Conservation (phyloP, 2,797 vertebrate species). For the Brachyrhaphis roseni region DNA sequence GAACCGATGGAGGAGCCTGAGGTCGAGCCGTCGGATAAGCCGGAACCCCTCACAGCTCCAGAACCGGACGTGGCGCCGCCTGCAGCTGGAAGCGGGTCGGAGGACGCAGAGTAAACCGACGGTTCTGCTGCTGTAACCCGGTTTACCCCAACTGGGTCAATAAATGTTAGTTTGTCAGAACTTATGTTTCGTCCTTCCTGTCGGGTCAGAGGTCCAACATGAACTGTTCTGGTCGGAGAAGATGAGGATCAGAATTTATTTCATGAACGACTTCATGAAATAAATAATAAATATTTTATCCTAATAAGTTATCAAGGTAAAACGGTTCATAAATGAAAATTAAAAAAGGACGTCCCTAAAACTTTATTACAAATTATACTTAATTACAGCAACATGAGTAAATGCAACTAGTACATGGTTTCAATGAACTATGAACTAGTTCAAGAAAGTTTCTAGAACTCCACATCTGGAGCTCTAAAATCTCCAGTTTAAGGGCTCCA, state of each 20-base stretch:
- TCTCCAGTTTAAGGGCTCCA: too few species aligned
- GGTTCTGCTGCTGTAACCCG: slow-evolving; percentile 9
- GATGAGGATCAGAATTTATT: background rate
- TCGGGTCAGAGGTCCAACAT: background rate
- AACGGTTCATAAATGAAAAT: too few species aligned
- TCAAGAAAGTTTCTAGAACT: too few species aligned
- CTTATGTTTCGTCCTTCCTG: background rate
- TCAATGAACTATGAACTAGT: too few species aligned
- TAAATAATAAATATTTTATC: too few species aligned
- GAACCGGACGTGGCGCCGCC: slow-evolving; percentile 15
- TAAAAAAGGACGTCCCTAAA: too few species aligned
- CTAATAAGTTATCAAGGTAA: too few species aligned
- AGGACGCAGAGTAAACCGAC: slow-evolving; percentile 54
- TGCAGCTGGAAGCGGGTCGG: slow-evolving; percentile 31
- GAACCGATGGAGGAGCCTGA: slow-evolving; percentile 59
- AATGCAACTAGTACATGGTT: too few species aligned
- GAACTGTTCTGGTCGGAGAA: background rate
- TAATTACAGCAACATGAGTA: background rate
- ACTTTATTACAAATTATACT: background rate
- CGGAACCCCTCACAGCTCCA: slow-evolving; percentile 27
- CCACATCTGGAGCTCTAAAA: too few species aligned
- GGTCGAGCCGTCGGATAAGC: slow-evolving; percentile 38
- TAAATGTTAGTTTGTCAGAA: background rate
- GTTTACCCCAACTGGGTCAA: background rate
- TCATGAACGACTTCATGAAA: background rate